Evolutionary conservation across 2,888 invertebrate species (phyloP), one percentile per base, ranked within the genome.

Genomic region (Ypsolopha scabrella): DNA sequence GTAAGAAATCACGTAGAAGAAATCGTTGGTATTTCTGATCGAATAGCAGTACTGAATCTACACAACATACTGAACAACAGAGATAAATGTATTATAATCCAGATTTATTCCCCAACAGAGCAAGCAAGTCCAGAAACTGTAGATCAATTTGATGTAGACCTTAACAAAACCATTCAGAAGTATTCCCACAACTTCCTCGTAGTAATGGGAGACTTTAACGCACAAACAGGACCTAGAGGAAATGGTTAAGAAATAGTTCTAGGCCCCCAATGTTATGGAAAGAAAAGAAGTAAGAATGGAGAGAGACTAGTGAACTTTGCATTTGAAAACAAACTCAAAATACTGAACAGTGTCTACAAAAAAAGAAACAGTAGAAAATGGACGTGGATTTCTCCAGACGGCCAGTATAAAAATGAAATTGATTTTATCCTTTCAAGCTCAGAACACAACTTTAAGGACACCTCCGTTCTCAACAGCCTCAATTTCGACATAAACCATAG

Each of bases 91-190:
- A 48, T 43, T 13, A 48, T 48, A 7, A 14, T 52, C 7, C 52
- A 52, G 35, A 43, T 52, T 1, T 52, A 52, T 35, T n/a, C 52
- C n/a, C 52, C 47, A 8, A 52, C 52, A 11, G 48, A 52, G 14
- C 1, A 47, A 52, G 13, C 47, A 7, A 6, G 4, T 11, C 11
- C n/a, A 10, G 10, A 14, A 48, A 24, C 9, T 11, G 43, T 34
- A 7, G 44, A 41, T 3, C 6, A 7, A 14, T 48, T 48, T 41
- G 41, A 52, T 34, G 11, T 6, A 13, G 9, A 13, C 10, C 52
- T 48, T 6, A 14, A 33, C 10, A 34, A 11, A n/a, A 35, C 34
- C 11, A 41, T 52, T 41, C 14, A 41, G 7, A 11, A 9, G 6
- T 3, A 11, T 35, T 11, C 11, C n/a, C 41, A 52, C 13, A 39